Conservation (phyloP, 2,888 invertebrate genomes). For the Caenorhabditis virilis region DNA sequence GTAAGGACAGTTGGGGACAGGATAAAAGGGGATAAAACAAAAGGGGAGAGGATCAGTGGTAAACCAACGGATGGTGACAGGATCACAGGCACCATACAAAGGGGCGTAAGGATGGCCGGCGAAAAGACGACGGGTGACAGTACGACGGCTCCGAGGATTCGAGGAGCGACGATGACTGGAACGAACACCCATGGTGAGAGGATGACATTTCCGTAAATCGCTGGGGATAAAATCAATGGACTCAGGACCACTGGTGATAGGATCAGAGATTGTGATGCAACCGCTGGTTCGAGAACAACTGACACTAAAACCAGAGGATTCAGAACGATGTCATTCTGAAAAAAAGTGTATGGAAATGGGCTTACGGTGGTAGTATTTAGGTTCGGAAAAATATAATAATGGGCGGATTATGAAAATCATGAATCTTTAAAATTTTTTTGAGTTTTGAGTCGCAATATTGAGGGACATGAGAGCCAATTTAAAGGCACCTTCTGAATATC, state of each 20-base stretch:
- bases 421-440: too few species aligned
- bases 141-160: slow-evolving; percentile 43
- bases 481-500: too few species aligned
- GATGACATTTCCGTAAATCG: slow-evolving; percentile 43
- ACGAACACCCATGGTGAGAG: slow-evolving; percentile 46
- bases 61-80: slow-evolving; percentile 37
- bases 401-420: too few species aligned
- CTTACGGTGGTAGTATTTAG: too few species aligned
- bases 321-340: slow-evolving; percentile 46
- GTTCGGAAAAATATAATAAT: too few species aligned
- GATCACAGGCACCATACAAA: slow-evolving; percentile 41
- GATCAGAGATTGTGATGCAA: slow-evolving; percentile 46
- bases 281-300: neutral
- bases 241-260: slow-evolving; percentile 43
- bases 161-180: slow-evolving; percentile 44
- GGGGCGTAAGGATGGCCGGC: slow-evolving; percentile 42
- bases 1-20: slow-evolving; percentile 32
- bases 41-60: slow-evolving; percentile 50
- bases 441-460: too few species aligned
- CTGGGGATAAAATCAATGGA: slow-evolving; percentile 40
- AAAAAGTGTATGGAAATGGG: slow-evolving; percentile 1
- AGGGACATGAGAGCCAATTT: too few species aligned
- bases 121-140: slow-evolving; percentile 40
- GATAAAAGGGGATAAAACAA: slow-evolving; percentile 38
- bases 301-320: slow-evolving; percentile 1